Conservation (phyloP, 1,140 invertebrate genomes). For the Achatina immaculata region DNA sequence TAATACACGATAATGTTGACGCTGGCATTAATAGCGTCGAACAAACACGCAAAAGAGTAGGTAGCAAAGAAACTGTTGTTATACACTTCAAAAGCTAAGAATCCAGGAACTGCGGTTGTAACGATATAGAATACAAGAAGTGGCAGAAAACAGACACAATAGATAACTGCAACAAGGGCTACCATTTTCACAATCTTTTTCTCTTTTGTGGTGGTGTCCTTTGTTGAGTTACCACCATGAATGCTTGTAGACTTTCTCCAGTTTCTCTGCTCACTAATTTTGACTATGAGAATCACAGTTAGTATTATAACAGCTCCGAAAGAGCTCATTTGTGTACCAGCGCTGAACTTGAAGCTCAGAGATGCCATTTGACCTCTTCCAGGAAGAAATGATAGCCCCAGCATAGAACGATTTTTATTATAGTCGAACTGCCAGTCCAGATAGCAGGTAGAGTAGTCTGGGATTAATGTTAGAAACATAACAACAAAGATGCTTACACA, state of each 20-base stretch:
- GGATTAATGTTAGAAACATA: background rate
- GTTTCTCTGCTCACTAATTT: background rate
- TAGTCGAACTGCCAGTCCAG: background rate
- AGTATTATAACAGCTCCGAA: background rate
- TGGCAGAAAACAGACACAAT: background rate
- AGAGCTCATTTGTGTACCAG: background rate
- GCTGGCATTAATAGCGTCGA: constrained; percentile 4
- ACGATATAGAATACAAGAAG: background rate
- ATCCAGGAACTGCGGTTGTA: background rate
- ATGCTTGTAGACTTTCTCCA: background rate
- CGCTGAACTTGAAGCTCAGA: background rate
- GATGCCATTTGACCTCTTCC: background rate
- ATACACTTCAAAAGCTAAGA: background rate
- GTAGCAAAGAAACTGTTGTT: background rate
- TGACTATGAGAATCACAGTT: background rate
- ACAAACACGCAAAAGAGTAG: background rate
- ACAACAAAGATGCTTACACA: no score
- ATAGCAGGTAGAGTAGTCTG: background rate
- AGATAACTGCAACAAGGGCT: background rate
- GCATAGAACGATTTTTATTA: background rate
- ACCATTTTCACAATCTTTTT: constrained; percentile 25
- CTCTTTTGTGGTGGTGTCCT: background rate
- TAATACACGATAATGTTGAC: constrained; percentile 23
- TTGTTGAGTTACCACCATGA: background rate
- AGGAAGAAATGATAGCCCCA: background rate